Evolutionary conservation across 1,140 invertebrate genomes (phyloP), one percentile per base, ranked within the genome.

Genomic region (Piezodorus guildinii): DNA sequence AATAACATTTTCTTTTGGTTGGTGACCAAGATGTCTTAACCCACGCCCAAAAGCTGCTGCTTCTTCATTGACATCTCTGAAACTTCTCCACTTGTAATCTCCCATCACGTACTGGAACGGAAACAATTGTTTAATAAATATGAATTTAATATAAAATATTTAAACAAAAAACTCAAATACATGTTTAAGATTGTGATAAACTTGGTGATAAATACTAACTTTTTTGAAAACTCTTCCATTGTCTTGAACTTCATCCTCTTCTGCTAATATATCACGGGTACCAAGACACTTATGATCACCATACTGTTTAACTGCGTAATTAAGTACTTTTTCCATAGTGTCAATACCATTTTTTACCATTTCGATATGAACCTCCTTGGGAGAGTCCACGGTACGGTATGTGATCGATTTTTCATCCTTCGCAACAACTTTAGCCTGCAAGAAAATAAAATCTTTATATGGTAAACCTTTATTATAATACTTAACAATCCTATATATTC

Each of bases 211-310:
- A 58, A 34, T 17, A 64, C 67, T 56, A 70, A 88, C 85, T 81
- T 99, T 98, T 77, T 97, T 97, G 72, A 99, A 98, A 21, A 96
- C 81, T 72, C 90, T 83, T 52, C 96, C 96, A 76, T 96, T 95
- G 0, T 87, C 83, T 73, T 98, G 94, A 1, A 85, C 74, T 74
- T 98, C 95, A 71, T 98, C 92, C 72, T 96, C 92, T 74, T 96
- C 94, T 56, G 85, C 85, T 5, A 97, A 77, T 60, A 98, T 86
- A 69, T 94, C 83, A 54, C 96, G 79, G 0, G 92, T 95, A 14
- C 96, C 96, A 27, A 98, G 79, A 71, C 91, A 96, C 39, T 77
- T 81, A 69, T 85, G 86, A 10, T 84, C 78, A 0, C 78, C 78
- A 75, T 92, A 88, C 56, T 82, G 79, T 64, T 83, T 81, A 6